A percentile compares a stretch with the other conserved stretches of the same genome.
Conservation (phyloP, 2,113 vertebrate species). For the Pteruthius melanotis region DNA sequence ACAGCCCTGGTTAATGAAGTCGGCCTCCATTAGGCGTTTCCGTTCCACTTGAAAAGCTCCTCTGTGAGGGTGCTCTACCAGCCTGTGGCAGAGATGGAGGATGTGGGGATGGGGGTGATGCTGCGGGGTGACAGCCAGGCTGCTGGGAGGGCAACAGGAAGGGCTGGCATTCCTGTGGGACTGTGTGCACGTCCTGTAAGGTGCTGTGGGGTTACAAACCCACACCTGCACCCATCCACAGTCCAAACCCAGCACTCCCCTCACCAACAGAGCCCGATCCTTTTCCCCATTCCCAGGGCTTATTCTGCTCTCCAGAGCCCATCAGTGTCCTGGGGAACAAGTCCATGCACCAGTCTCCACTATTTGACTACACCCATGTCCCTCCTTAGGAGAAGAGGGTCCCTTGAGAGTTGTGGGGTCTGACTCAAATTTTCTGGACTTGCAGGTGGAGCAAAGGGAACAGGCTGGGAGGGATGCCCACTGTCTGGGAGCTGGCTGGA, state of each 20-base stretch:
- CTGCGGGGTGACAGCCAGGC: not conserved
- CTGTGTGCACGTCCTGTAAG: accelerated
- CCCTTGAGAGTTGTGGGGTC: not conserved
- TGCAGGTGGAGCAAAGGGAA: not conserved
- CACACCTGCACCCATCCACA: accelerated
- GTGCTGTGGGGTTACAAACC: not conserved
- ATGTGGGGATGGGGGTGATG: accelerated
- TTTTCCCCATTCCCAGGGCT: not conserved
- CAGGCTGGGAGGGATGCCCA: not conserved
- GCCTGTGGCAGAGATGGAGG: not conserved
- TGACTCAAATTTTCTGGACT: not conserved
- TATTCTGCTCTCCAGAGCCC: not conserved
- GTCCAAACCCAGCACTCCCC: accelerated
- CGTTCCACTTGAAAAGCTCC: constrained; percentile 52
- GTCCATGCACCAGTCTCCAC: not conserved
- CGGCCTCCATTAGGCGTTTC: constrained; percentile 29
- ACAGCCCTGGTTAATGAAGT: constrained; percentile 44
- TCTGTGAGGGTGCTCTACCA: not conserved
- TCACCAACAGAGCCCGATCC: accelerated
- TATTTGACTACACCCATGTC: accelerated
- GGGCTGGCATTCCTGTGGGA: not conserved
- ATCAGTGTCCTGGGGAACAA: not conserved
- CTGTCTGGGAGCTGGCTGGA: not conserved
- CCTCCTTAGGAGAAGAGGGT: not conserved
- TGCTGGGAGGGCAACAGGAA: not conserved